Conservation (phyloP, 2,888 invertebrate species). For the Dicyrtomina minuta region DNA sequence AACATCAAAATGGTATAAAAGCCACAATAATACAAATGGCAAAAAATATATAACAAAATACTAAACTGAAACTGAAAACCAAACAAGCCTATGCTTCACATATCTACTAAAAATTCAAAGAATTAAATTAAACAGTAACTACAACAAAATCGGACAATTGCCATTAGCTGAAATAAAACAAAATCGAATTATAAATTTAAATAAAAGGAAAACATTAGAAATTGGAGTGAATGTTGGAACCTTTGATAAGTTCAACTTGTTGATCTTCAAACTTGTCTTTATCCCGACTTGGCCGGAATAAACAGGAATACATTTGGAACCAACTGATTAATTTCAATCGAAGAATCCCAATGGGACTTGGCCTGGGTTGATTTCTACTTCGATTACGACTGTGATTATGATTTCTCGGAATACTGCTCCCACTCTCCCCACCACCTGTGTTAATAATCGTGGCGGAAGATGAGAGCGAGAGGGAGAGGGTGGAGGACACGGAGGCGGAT, state of each 20-base stretch:
- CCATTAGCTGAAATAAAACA: too few relatives aligned
- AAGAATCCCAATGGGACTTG: slow-evolving; percentile 36
- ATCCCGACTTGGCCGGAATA: slow-evolving; percentile 37
- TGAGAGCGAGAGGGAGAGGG: too few relatives aligned
- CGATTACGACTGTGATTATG: too few relatives aligned
- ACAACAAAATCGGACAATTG: too few relatives aligned
- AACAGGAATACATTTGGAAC: slow-evolving; percentile 34
- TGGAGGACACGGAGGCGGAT: background rate
- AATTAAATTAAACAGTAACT: too few relatives aligned
- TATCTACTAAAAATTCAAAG: too few relatives aligned
- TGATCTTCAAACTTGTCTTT: slow-evolving; percentile 49
- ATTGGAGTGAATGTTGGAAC: slow-evolving; percentile 28
- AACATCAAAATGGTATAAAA: background rate
- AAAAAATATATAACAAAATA: too few relatives aligned
- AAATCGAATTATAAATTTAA: background rate
- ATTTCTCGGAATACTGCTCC: too few relatives aligned
- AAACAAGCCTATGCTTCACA: too few relatives aligned
- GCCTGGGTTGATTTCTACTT: too few relatives aligned
- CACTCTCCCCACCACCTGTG: background rate
- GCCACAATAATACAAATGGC: too few relatives aligned
- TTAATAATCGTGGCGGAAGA: slow-evolving; percentile 1
- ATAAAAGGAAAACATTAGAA: background rate
- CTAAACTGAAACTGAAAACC: too few relatives aligned
- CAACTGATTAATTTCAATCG: slow-evolving; percentile 42
- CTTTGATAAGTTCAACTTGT: slow-evolving; percentile 52